These are phyloP conservation scores for Dromas ardeola DNA, from an alignment of 2,113 vertebrate species.

Conservation along the genomic window DNA sequence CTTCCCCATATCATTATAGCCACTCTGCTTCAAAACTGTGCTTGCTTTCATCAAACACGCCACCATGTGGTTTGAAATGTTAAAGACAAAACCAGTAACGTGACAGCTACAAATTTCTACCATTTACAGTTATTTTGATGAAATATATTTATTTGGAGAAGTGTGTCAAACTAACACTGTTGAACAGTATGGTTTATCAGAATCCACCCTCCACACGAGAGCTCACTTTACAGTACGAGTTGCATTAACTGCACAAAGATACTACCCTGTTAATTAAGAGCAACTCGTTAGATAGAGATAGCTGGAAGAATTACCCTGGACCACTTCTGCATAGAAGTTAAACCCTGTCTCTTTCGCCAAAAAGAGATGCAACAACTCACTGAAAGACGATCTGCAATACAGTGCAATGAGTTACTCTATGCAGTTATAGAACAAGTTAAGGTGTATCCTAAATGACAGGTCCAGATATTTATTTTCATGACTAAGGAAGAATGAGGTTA, in stretches of 20 bases:
- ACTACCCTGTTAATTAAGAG: neutral
- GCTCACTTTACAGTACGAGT: neutral
- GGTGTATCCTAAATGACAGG: neutral
- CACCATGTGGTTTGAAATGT: constrained; percentile 12
- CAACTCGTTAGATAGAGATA: neutral
- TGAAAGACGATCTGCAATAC: neutral
- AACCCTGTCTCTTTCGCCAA: neutral
- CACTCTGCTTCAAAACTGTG: neutral
- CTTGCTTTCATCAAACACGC: neutral
- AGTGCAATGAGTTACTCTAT: neutral
- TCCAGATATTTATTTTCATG: neutral
- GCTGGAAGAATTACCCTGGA: neutral
- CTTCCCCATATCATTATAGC: neutral
- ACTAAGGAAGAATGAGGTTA: neutral
- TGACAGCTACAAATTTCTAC: neutral
- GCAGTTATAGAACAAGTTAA: neutral
- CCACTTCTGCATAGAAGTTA: neutral
- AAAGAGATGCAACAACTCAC: neutral
- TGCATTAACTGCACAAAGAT: neutral
- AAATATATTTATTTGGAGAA: neutral
- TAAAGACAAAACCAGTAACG: neutral
- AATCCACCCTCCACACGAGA: neutral
- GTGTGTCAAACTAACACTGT: neutral
- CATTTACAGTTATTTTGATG: neutral
- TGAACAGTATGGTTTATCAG: neutral